Evolutionary conservation across 1,140 invertebrate genomes (phyloP).

Genomic region (Andrena cerasifolii): DNA sequence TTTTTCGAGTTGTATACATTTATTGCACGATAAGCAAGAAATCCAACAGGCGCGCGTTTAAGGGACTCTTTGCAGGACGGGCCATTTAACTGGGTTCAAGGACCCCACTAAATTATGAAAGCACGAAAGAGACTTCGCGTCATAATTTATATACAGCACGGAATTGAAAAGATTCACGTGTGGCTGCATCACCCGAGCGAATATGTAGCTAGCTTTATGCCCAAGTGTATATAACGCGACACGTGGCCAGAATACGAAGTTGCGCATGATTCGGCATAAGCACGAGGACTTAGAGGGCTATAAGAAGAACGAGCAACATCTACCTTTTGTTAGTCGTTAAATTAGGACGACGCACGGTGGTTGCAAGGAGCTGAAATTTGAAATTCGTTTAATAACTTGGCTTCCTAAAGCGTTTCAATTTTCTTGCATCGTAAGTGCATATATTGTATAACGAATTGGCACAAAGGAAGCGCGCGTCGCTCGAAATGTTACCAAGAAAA

Average conservation of each 20-base stretch:
- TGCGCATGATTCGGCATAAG: conserved; percentile 6
- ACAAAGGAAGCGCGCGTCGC: too few species aligned
- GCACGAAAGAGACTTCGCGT: conserved; percentile 16
- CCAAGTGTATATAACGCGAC: conserved; percentile 4
- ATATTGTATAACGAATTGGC: too few species aligned
- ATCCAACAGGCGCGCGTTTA: conserved; percentile 60
- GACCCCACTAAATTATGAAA: conserved; percentile 43
- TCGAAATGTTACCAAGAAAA: too few species aligned
- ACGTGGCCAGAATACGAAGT: conserved; percentile 9
- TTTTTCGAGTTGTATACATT: conserved; percentile 67
- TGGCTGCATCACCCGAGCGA: conserved; percentile 2
- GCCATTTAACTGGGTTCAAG: conserved; percentile 54
- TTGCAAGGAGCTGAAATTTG: too few species aligned
- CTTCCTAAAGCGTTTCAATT: too few species aligned
- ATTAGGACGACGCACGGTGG: too few species aligned
- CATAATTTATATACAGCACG: conserved; percentile 42
- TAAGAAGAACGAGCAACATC: not conserved
- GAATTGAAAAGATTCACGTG: conserved; percentile 47
- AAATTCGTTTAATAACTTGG: too few species aligned
- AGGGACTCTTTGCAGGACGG: conserved; percentile 46
- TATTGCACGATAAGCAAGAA: conserved; percentile 67
- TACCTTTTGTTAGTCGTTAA: not conserved
- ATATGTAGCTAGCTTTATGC: conserved; percentile 15
- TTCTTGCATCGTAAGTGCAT: too few species aligned
- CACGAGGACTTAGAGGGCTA: not conserved